Base-by-base conservation (phyloP, 2,888 invertebrate genomes). In the Ypsolopha sequella region DNA sequence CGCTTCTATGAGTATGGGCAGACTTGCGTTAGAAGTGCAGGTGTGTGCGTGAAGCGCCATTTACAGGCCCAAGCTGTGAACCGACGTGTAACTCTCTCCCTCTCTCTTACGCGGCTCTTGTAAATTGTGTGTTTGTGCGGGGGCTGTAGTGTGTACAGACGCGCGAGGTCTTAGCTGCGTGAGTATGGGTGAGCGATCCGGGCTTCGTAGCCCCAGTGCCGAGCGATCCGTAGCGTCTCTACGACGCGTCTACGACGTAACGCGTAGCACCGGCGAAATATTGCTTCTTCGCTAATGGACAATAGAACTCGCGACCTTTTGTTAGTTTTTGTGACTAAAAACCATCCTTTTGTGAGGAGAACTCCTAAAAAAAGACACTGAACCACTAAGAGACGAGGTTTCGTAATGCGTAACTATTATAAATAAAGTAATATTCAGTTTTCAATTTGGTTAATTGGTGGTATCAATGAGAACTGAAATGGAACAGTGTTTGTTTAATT, bases 191-290 rank as follows among this genome's bases (percentile, higher is more conserved):
- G 79, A 65, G 61, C 70, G 68, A 74, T 82, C 84, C 84, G 80
- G 84, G 71, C 72, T 69, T 68, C 76, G 76, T 79, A 82, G 82
- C 81, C 80, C 82, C 84, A 86, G 85, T 86, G 69, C 69, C 69
- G 74, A 79, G 73, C 77, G 76, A 73, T 65, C 59, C 74, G 78
- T 76, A 77, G 77, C 70, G 65, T 64, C 60, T 64, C 73, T 76
- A 78, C 81, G 74, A 80, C 84, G 80, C 62, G 65, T 60, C 75
- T 78, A 76, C 79, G 78, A 57, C 77, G 79, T 78, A 78, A 80
- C 60, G 53, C 48, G 54, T 58, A 58, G 60, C 64, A 61, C 55
- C 38, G 46, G 47, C 47, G 36, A 13, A 41, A 34, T 33, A 59
- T 59, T 58, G 61, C 59, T 63, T 62, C 67, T 60, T 61, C 66